Percentiles rank a stretch among this genome's conserved stretches.
These are phyloP conservation scores for Drosophila guanche DNA, from an alignment of 1,140 invertebrate genomes.

Conservation along the genomic window DNA sequence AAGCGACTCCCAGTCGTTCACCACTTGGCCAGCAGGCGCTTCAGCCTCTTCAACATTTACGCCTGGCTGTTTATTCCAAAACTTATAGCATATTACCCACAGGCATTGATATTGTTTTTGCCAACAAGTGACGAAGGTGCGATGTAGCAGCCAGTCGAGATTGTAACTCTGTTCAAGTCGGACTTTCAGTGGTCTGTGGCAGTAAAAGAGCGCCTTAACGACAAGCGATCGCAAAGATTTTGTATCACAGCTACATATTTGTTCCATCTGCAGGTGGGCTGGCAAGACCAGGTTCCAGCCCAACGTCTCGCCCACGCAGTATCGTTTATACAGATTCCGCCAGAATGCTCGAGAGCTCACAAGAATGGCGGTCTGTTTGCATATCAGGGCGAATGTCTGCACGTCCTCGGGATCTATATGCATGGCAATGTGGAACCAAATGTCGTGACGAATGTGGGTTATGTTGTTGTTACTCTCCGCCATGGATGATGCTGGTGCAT, in stretches of 20 bases:
- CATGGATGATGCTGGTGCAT: conserved; percentile 15
- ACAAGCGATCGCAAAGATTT: conserved; percentile 46
- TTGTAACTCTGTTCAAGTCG: conserved; percentile 58
- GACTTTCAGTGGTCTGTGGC: conserved; percentile 51
- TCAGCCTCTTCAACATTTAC: background rate
- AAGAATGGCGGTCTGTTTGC: conserved; percentile 55
- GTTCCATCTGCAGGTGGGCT: conserved; percentile 52
- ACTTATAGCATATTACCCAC: conserved; percentile 72
- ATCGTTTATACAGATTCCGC: conserved; percentile 59
- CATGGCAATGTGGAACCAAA: conserved; percentile 77
- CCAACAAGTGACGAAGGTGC: conserved; percentile 57
- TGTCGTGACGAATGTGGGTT: conserved; percentile 52
- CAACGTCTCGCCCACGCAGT: conserved; percentile 40
- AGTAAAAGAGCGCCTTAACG: conserved; percentile 59
- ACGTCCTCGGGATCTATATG: conserved; percentile 74
- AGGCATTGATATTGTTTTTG: conserved; percentile 50
- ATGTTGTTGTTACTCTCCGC: conserved; percentile 17
- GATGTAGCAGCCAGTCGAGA: conserved; percentile 60
- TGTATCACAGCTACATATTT: conserved; percentile 58
- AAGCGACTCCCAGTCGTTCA: conserved; percentile 54
- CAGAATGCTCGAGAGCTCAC: conserved; percentile 65
- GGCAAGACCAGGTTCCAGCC: conserved; percentile 64
- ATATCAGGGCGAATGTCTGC: conserved; percentile 70
- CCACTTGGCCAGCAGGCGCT: conserved; percentile 8
- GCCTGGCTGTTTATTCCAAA: conserved; percentile 35